Percentiles rank a stretch among this genome's conserved stretches.
Conservation (phyloP, 2,888 invertebrate species). For the Chrysolina oricalcia region DNA sequence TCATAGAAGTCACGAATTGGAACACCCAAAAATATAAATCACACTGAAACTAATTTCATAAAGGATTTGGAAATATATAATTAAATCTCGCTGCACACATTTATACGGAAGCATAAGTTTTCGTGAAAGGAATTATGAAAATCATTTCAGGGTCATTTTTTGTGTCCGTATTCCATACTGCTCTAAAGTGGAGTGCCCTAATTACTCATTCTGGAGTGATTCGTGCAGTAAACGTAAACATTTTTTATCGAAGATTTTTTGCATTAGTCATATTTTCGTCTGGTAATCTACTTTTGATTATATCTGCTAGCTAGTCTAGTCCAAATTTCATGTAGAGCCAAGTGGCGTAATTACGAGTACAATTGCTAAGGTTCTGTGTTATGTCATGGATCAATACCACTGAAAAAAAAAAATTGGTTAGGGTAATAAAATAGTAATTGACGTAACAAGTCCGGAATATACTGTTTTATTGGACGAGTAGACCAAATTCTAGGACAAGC, state of each 20-base stretch:
- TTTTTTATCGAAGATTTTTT: background rate
- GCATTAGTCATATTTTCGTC: background rate
- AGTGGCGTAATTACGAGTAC: too few species aligned
- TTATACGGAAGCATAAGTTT: conserved; percentile 29
- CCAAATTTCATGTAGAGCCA: too few species aligned
- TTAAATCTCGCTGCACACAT: background rate
- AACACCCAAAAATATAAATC: conserved; percentile 20
- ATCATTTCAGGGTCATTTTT: conserved; percentile 20
- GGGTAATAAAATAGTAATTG: too few species aligned
- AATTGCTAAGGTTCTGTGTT: too few species aligned
- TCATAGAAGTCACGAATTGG: conserved; percentile 3
- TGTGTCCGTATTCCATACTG: background rate
- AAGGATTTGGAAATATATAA: conserved; percentile 21
- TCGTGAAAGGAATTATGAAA: conserved; percentile 24
- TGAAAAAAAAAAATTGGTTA: too few species aligned
- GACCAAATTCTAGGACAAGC: too few species aligned
- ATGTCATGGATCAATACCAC: too few species aligned
- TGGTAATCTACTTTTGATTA: background rate
- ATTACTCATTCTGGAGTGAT: background rate
- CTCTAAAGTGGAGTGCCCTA: background rate
- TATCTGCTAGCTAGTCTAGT: too few species aligned
- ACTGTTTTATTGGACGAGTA: too few species aligned
- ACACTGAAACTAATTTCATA: conserved; percentile 7
- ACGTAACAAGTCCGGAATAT: too few species aligned
- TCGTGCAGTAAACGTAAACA: background rate